Evolutionary conservation across 1,140 invertebrate genomes (phyloP), one percentile per base, ranked within the genome.

Genomic region (Drosophila ironensis): DNA sequence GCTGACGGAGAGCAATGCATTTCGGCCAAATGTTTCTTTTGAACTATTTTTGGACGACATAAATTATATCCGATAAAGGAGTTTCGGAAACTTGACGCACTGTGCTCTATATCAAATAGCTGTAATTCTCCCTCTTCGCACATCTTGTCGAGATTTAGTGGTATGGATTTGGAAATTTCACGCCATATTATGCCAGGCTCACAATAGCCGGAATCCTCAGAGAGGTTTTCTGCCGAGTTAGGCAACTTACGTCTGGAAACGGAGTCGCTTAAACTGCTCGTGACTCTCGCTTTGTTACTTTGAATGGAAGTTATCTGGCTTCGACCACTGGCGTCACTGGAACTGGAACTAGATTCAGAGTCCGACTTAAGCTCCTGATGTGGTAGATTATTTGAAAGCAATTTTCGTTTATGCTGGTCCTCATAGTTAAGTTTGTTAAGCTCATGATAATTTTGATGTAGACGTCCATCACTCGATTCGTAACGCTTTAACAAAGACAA

Each of bases 131-230:
- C 88, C 41, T 90, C 89, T 47, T 90, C 88, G 59, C 64, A 87
- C 28, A 90, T 86, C 25, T 88, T 88, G 25, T 89, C 80, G 52
- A 91, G 90, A 84, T 91, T 91, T 68, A 87, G 81, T 52, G 90
- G 87, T 53, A 91, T 90, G 38, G 90, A 91, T 61, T 87, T 90
- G 33, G 88, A 90, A 72, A 91, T 91, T 41, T 73, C 71, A 19
- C 87, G 87, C 16, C 88, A 59, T 66, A 89, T 77, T 45, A 82
- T 89, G 41, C 91, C 90, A 52, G 92, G 92, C 70, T 94, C 93
- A 54, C 94, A 93, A 89, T 94, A 95, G 12, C 94, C 94, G 60
- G 94, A 94, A 88, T 95, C 94, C 77, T 95, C 94, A 70, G 94
- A 94, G 28, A 95, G 89, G 91, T 95, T 95, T 76, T 95, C 94